A percentile compares a stretch with the other conserved stretches of the same genome.
Evolutionary conservation across 2,888 invertebrate genomes (phyloP).

Genomic region (Nemotelus nigrinus): DNA sequence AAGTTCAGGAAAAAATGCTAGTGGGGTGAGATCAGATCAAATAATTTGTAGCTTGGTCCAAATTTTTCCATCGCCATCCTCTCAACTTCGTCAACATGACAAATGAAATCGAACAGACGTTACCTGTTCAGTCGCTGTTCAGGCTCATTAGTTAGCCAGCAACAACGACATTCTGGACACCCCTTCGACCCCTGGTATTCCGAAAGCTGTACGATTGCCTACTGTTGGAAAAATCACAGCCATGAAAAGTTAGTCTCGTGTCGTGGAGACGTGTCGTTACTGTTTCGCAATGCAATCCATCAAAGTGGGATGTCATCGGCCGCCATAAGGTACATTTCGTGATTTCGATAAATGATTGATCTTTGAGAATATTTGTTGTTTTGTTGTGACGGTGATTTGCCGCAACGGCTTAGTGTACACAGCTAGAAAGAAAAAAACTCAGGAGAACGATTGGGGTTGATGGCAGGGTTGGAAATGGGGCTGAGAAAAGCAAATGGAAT

Average conservation of each 20-base stretch:
- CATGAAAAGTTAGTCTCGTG: background rate
- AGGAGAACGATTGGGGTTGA: background rate
- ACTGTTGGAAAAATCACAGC: background rate
- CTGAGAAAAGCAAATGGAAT: background rate
- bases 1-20: background rate
- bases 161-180: background rate
- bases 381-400: background rate
- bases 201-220: background rate
- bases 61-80: background rate
- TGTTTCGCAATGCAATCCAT: constrained; percentile 30
- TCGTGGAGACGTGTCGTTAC: constrained; percentile 6
- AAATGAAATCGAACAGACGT: constrained; percentile 28
- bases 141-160: background rate
- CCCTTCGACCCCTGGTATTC: background rate
- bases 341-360: constrained; percentile 42
- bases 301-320: constrained; percentile 32
- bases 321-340: constrained; percentile 24
- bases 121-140: background rate
- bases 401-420: too few relatives aligned
- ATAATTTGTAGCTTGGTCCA: too few relatives aligned
- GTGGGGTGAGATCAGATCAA: too few relatives aligned
- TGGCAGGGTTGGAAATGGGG: background rate
- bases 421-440: too few relatives aligned
- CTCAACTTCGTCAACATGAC: background rate
- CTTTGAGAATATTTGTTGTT: constrained; percentile 6